Base-by-base conservation (phyloP, 2,113 vertebrate species). In the Nannobrachium achirus region DNA sequence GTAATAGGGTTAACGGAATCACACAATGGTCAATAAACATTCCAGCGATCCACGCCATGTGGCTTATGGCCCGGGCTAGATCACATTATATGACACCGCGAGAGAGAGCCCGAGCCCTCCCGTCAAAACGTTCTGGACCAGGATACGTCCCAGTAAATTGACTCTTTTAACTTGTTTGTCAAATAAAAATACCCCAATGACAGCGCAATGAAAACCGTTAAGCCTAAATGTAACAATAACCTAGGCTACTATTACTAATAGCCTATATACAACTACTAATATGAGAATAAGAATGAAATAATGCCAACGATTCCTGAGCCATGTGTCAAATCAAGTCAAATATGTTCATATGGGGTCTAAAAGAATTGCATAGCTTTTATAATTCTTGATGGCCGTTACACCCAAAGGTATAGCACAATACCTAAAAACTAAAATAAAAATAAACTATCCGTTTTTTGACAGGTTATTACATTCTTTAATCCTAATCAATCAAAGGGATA, bases 1-100 rank as follows among this genome's bases (percentile, higher is more conserved):
- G 89, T 95, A 94, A 96, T 94, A 92, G 94, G 95, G 94, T 95
- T 95, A 95, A 95, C 93, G 90, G 92, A 67, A 70, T 69, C 77
- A 78, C 80, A 83, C 77, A 45, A 33, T 71, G 80, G 85, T 86
- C 84, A 87, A 76, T 20, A 81, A 73, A 63, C 71, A 8, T 59
- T 72, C 56, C 76, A 77, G 76, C 56, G 59, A 63, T 49, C 63
- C 60, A 8, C 56, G 75, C 56, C 85, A 66, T 48, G 75, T 66
- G 79, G 69, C 56, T 76, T 18, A n/a, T 69, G 76, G 80, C 66
- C 75, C 63, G 56, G 42, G 71, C 56, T 73, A 18, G 70, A 71
- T 64, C 61, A 58, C 33, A 52, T 56, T 68, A 33, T 56, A 71
- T 55, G 71, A 46, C 42, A 75, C 1, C 61, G 15, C 40, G 39